Evolutionary conservation across 2,113 vertebrate species (phyloP), one percentile per base, ranked within the genome.

Genomic region (Neomonachus schauinslandi): DNA sequence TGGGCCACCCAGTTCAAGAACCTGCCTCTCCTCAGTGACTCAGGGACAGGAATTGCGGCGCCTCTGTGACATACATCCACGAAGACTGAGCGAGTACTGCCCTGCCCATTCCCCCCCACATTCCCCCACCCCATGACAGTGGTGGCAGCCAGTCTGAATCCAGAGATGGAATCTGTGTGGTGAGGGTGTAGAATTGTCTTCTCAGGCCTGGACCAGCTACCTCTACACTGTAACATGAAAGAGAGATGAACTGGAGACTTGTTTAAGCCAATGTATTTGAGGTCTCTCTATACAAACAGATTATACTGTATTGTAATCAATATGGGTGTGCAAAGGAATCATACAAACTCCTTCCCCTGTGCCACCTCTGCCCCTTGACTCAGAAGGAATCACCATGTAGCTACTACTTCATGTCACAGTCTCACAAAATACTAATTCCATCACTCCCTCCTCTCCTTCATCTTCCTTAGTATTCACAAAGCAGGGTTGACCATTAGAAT

Each of bases 1-100:
- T 19, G 42, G 33, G 55, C 36, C 79, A 89, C 33, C 8, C 55
- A 51, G 31, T 53, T 13, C 51, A 91, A 71, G 33, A 89, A 19
- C 19, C 42, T 0, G 0, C 2, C 26, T 51, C 76, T 65, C 31
- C 69, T 51, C 65, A 4, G 13, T 7, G 90, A 46, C 80, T 15
- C 8, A 1, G 19, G 2, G 36, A 57, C 33, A 72, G 46, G 79
- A 36, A 0, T 9, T 21, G 4, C 0, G 14, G 9, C 36, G 4
- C 55, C 21, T 77, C 57, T 33, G 2, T 9, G 76, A 9, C 12
- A 3, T 19, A 24, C 16, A 2, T 31, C 28, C 18, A 28, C 15
- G 16, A 81, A 46, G 46, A 55, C 39, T 3, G 21, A 55, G 51
- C 55, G 7, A 13, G 31, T 0, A 1, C 1, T 14, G 39, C 26